Percentiles rank a stretch among this genome's conserved stretches.
phyloP scores from a whole-genome alignment of 1,140 invertebrate genomes.

The Drosophila repleta region DNA sequence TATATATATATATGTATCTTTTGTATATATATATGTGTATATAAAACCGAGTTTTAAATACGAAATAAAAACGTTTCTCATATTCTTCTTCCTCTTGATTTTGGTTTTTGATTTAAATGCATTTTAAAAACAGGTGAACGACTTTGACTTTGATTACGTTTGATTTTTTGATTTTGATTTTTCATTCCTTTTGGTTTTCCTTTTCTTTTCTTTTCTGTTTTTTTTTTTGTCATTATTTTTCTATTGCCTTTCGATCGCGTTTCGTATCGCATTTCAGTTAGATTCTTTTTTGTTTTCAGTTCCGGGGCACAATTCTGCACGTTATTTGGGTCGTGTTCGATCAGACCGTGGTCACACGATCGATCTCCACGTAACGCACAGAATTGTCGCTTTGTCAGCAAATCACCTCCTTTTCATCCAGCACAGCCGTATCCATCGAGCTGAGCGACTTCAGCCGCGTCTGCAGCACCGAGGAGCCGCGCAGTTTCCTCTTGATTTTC shows the following conservation, averaged over 20 bases:
- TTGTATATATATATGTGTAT: slow-evolving; percentile 16
- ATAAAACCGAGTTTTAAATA: slow-evolving; percentile 57
- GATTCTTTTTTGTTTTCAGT: slow-evolving; percentile 52
- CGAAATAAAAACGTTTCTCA: slow-evolving; percentile 50
- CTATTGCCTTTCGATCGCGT: slow-evolving; percentile 59
- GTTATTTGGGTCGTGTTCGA: slow-evolving; percentile 62
- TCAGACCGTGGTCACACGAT: slow-evolving; percentile 95
- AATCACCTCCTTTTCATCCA: slow-evolving; percentile 94
- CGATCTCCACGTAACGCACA: slow-evolving; percentile 95
- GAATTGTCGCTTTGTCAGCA: slow-evolving; percentile 97
- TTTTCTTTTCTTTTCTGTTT: slow-evolving; percentile 4
- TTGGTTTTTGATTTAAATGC: slow-evolving; percentile 60
- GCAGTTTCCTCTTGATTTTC: slow-evolving; percentile 86
- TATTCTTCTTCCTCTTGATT: slow-evolving; percentile 7
- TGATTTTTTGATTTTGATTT: slow-evolving; percentile 33
- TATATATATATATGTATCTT: slow-evolving; percentile 19
- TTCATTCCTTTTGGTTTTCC: too few relatives aligned
- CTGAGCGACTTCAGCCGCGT: slow-evolving; percentile 90
- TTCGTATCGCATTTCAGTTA: slow-evolving; percentile 56
- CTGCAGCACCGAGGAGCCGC: slow-evolving; percentile 89
- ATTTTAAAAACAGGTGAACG: slow-evolving; percentile 75
- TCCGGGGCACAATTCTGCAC: slow-evolving; percentile 84
- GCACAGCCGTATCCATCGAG: slow-evolving; percentile 90
- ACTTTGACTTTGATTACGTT: slow-evolving; percentile 49
- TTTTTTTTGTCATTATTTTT: slow-evolving; percentile 30